A percentile compares a stretch with the other conserved stretches of the same genome.
Conservation (phyloP, 2,888 invertebrate species). For the Agrotis clavis region DNA sequence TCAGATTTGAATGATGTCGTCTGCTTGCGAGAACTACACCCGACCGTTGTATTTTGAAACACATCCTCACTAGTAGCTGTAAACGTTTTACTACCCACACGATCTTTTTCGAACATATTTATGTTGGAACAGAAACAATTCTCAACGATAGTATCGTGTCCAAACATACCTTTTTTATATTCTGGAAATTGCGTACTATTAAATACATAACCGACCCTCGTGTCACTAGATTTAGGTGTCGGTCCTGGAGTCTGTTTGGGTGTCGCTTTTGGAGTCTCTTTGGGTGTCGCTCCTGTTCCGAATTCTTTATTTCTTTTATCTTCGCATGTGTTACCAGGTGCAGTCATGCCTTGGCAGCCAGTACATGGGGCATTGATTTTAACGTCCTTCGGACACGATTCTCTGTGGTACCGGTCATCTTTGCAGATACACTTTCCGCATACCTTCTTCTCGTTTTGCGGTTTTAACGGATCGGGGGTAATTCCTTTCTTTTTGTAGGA, state of each 20-base stretch:
- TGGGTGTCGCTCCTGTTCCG: constrained; percentile 72
- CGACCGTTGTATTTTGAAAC: constrained; percentile 35
- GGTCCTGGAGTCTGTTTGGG: constrained; percentile 51
- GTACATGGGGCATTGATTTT: constrained; percentile 67
- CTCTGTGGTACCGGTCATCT: constrained; percentile 85
- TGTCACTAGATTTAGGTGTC: constrained; percentile 69
- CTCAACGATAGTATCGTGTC: constrained; percentile 73
- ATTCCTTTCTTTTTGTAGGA: constrained; percentile 78
- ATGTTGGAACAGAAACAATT: constrained; percentile 65
- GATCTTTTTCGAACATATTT: constrained; percentile 44
- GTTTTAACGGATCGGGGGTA: constrained; percentile 69
- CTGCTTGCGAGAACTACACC: constrained; percentile 68
- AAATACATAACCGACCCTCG: constrained; percentile 76
- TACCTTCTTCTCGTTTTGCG: constrained; percentile 70
- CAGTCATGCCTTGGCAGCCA: constrained; percentile 79
- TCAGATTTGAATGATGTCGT: constrained; percentile 54
- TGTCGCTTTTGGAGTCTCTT: constrained; percentile 57
- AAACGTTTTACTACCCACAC: constrained; percentile 27
- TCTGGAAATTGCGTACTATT: constrained; percentile 73
- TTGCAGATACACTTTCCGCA: constrained; percentile 85
- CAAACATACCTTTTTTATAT: constrained; percentile 72
- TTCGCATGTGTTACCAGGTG: constrained; percentile 79
- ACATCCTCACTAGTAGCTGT: constrained; percentile 35
- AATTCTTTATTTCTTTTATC: constrained; percentile 74
- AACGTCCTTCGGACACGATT: constrained; percentile 74